phyloP scores from a whole-genome alignment of 2,797 vertebrate genomes.

The Protosalanx chinensis region DNA sequence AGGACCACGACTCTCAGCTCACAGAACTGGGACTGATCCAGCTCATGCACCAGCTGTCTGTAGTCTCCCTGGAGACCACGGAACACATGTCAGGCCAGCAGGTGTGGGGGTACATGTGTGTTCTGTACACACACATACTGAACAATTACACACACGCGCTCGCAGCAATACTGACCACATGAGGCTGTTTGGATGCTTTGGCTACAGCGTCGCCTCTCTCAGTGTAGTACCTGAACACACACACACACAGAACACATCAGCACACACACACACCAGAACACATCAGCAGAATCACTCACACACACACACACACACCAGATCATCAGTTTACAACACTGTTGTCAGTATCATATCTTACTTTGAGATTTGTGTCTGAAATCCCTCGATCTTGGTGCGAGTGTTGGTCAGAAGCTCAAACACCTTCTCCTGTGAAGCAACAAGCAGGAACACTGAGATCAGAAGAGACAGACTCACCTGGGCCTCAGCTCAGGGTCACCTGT shows the following conservation, averaged over 20 bases:
- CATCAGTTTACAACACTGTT: not conserved
- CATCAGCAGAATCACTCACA: not conserved
- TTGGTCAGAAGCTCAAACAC: conserved; percentile 87
- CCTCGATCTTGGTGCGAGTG: conserved; percentile 85
- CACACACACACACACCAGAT: not conserved
- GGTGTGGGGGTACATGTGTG: not conserved
- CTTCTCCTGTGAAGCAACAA: conserved; percentile 76
- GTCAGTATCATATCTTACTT: conserved; percentile 72
- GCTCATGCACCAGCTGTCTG: conserved; percentile 84
- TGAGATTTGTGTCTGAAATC: conserved; percentile 84
- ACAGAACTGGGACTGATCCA: conserved; percentile 82
- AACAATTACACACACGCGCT: conserved; percentile 3
- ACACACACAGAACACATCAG: not conserved
- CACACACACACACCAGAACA: not conserved
- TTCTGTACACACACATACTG: not conserved
- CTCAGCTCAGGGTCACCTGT: too few species aligned
- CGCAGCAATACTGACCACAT: conserved; percentile 78
- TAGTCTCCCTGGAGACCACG: conserved; percentile 78
- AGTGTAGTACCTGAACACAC: conserved; percentile 78
- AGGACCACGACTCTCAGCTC: conserved; percentile 83
- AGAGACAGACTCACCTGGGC: too few species aligned
- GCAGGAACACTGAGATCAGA: not conserved
- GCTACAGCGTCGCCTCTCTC: conserved; percentile 87
- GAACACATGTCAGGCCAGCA: not conserved
- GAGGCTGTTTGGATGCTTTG: conserved; percentile 84